phyloP scores from a whole-genome alignment of 2,797 vertebrate genomes.

The Lepidocolaptes lacrymiger region DNA sequence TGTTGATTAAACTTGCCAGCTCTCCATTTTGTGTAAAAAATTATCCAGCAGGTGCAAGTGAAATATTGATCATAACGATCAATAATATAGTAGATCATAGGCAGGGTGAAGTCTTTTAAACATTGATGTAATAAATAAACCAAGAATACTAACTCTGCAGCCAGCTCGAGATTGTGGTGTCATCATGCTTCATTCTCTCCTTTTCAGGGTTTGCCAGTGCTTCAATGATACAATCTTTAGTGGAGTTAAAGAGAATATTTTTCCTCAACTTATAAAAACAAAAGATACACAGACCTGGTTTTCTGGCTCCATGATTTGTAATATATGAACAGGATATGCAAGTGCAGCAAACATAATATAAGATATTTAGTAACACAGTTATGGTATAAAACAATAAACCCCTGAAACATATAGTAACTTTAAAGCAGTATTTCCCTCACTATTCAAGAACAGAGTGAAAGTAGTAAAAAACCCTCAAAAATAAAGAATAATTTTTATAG shows the following conservation, averaged over 20 bases:
- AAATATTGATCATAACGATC: neutral
- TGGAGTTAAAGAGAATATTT: conserved; percentile 64
- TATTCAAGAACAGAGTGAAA: neutral
- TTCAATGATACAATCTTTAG: conserved; percentile 97
- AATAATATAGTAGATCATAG: neutral
- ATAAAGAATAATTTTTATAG: neutral
- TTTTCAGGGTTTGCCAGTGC: conserved; percentile 98
- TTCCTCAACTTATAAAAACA: neutral
- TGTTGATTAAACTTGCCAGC: neutral
- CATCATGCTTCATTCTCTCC: conserved; percentile 99
- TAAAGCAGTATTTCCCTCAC: neutral
- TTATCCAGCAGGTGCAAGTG: neutral
- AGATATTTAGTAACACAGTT: neutral
- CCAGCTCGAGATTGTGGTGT: conserved; percentile 99
- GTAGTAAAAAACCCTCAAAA: neutral
- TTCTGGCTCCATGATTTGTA: neutral
- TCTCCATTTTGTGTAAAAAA: neutral
- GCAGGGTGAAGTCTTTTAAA: neutral
- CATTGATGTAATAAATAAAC: neutral
- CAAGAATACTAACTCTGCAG: conserved; percentile 90
- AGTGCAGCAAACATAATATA: neutral
- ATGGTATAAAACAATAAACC: neutral
- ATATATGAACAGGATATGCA: neutral
- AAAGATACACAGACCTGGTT: neutral
- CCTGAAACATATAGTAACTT: neutral